Base-by-base conservation (phyloP, 1,140 invertebrate species). In the Schlechtendalia chinensis region DNA sequence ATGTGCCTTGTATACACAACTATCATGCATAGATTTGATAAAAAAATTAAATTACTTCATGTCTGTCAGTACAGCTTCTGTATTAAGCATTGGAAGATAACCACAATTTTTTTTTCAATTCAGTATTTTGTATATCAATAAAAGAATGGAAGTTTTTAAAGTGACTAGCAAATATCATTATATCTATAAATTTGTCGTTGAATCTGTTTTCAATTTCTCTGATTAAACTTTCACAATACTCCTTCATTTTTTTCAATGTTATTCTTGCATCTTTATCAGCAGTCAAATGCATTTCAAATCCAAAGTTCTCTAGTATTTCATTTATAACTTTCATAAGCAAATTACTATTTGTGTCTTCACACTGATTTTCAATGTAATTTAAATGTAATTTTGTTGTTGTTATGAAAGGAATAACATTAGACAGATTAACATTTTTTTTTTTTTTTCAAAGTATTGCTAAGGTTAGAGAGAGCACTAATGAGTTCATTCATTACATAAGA, bases 401-500 rank as follows among this genome's bases (percentile, higher is more conserved):
- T 71, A 53, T 71, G 14, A 50, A 22, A 53, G 67, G 67, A 53
- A 71, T 71, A 50, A 71, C 45, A 53, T 53, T 50, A 27, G 45
- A 11, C 67, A 53, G 39, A 69, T 50, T 69, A 69, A 69, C 19
- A 69, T 69, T 69, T 69, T 24, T n/a, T n/a, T n/a, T n/a, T 67
- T 69, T 69, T 69, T 69, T 47, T 39, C 39, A 69, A 69, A 69
- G 65, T 69, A 50, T 69, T 69, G 22, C 63, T 67, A 39, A 67
- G 63, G 17, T 67, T 39, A 67, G 63, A 67, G 27, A 67, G 29
- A 32, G 63, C 32, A 45, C 63, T 67, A 17, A 67, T 29, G 63
- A 67, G 63, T 67, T 67, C 63, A 67, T 67, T 67, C 63, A 67
- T 67, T 67, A 67, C 63, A 67, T 19, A 67, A 67, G 12, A 67